phyloP scores from a whole-genome alignment of 2,888 invertebrate species.

The Euplexia lucipara region DNA sequence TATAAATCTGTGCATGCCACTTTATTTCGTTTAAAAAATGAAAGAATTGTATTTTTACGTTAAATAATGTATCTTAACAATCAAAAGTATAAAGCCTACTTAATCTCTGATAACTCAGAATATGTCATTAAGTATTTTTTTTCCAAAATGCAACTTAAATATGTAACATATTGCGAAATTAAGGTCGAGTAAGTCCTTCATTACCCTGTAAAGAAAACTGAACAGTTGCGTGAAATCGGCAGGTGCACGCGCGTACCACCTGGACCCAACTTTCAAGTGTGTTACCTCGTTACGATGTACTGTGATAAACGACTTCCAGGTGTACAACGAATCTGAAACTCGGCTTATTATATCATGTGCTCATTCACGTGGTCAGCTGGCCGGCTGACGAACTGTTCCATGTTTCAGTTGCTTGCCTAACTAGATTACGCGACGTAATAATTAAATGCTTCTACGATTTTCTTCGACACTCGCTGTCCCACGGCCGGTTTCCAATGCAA shows the following conservation, averaged over 20 bases:
- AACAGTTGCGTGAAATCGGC: constrained; percentile 55
- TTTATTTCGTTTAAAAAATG: no score
- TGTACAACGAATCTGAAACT: constrained; percentile 55
- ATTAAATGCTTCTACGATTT: constrained; percentile 26
- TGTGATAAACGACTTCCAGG: constrained; percentile 66
- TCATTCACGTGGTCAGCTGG: constrained; percentile 34
- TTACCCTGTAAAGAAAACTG: constrained; percentile 40
- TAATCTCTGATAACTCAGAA: not conserved
- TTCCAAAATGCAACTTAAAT: not conserved
- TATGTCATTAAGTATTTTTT: no score
- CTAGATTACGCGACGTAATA: constrained; percentile 25
- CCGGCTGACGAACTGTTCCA: constrained; percentile 32
- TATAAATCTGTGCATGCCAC: no score
- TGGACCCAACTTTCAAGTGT: constrained; percentile 63
- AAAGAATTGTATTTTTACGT: no score
- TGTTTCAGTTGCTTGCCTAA: constrained; percentile 38
- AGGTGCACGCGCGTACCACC: constrained; percentile 61
- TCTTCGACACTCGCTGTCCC: not conserved
- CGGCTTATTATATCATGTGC: constrained; percentile 31
- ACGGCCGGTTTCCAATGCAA: constrained; percentile 13
- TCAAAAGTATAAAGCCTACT: no score
- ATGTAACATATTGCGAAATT: constrained; percentile 19
- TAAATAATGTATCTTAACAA: no score
- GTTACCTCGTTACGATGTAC: constrained; percentile 46
- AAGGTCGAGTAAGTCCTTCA: constrained; percentile 31